Conservation (phyloP, 2,797 vertebrate genomes). For the Babyrousa celebensis region DNA sequence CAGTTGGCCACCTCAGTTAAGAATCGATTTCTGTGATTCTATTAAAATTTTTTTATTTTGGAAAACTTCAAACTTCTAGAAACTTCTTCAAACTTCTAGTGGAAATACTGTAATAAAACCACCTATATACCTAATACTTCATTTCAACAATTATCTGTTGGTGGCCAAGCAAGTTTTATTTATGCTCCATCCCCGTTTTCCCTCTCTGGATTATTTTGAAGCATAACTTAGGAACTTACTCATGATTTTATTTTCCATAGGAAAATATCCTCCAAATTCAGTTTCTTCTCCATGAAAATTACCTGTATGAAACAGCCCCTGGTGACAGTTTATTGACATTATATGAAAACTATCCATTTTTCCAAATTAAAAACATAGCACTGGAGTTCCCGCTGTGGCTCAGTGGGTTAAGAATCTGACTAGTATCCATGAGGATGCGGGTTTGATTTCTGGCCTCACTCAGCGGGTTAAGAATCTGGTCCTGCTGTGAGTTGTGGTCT, state of each 20-base stretch:
- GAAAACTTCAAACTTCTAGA: conserved; percentile 39
- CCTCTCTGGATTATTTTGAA: conserved; percentile 26
- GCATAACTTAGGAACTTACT: conserved; percentile 30
- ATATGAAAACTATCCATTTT: conserved; percentile 22
- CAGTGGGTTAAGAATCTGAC: no score
- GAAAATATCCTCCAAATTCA: conserved; percentile 48
- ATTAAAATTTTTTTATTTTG: not conserved
- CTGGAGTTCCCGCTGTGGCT: no score
- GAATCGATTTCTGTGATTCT: conserved; percentile 25
- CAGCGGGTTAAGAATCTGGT: no score
- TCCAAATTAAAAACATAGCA: conserved; percentile 36
- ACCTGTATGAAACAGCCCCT: not conserved
- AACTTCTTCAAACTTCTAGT: not conserved
- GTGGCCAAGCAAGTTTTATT: conserved; percentile 14
- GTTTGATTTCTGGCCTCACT: no score
- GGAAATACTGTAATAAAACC: conserved; percentile 13
- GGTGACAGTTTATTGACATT: conserved; percentile 8
- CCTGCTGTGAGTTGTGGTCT: no score
- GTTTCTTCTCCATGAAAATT: conserved; percentile 57
- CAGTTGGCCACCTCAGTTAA: not conserved
- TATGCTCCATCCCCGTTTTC: not conserved
- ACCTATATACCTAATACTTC: conserved; percentile 2
- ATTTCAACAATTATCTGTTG: conserved; percentile 24
- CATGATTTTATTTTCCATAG: conserved; percentile 20
- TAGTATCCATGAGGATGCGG: no score